These are phyloP conservation scores for Amphiprion percula DNA, from an alignment of 2,113 vertebrate genomes.

Conservation along the genomic window DNA sequence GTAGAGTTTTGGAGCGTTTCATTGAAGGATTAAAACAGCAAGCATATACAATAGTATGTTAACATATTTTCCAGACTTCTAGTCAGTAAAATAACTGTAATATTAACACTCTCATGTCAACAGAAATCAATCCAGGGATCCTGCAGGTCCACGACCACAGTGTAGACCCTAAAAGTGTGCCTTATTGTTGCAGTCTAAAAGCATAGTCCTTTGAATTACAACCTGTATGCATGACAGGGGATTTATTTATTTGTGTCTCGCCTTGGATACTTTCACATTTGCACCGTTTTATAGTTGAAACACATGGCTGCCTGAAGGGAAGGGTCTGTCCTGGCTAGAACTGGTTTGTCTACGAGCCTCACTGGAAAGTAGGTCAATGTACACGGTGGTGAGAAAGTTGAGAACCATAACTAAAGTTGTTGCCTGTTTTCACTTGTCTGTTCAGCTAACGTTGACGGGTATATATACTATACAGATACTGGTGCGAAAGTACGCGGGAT, in stretches of 20 bases:
- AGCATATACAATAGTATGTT: not conserved
- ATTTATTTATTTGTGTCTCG: not conserved
- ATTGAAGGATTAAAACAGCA: not conserved
- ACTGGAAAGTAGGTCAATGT: slow-evolving; percentile 50
- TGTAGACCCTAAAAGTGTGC: not conserved
- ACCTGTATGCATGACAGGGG: not conserved
- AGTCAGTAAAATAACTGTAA: not conserved
- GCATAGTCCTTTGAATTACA: not conserved
- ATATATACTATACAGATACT: too few relatives aligned
- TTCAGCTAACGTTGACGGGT: too few relatives aligned
- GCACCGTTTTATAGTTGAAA: not conserved
- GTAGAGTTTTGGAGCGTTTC: not conserved
- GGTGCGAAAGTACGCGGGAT: too few relatives aligned
- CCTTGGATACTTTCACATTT: not conserved
- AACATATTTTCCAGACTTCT: not conserved
- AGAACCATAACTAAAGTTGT: not conserved
- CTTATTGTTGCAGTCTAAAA: not conserved
- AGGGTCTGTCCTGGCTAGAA: not conserved
- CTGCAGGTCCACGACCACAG: not conserved
- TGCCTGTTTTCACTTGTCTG: not conserved
- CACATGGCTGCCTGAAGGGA: not conserved
- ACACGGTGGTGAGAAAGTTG: not conserved
- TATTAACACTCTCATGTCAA: not conserved
- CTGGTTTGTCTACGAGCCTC: not conserved
- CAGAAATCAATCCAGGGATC: not conserved